Base-by-base conservation (phyloP, 92 coral and sea anemone genomes). In the Muricea muricata region DNA sequence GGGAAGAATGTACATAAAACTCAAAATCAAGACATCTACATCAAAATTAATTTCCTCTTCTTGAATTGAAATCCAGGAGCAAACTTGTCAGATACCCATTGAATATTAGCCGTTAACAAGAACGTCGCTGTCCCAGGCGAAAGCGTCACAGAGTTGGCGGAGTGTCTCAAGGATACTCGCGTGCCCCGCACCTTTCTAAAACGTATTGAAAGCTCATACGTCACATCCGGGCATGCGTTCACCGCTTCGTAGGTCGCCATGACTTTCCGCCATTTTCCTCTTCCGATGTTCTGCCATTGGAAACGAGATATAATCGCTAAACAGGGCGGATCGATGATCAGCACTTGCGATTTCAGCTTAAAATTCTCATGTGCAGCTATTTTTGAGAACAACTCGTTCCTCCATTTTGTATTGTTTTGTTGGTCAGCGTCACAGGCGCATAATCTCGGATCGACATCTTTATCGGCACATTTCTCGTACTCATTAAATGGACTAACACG, bases 401-500 rank as follows among this genome's bases (percentile, higher is more conserved):
- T 45, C 70, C 54, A 78, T 24, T 24, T 3, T 25, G 46, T 29
- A 8, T 57, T 57, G 31, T 34, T 56, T 35, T 12, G 21, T 15
- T 78, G 18, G 13, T 56, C 46, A 12, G n/a, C 4, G 23, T 78
- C 31, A 78, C 99, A 97, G 61, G 99, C 91, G 93, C 99, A 97
- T 10, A 93, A 89, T 80, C 84, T 82, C 25, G 94, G 73, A 56
- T 97, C 94, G 29, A 97, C 98, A 29, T 82, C 89, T 39, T 80
- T 87, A 37, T 97, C 99, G 54, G 83, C 90, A 84, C 99, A 97
- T 55, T 81, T 79, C 61, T 94, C 87, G 86, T 97, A 97, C 81
- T 71, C 88, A 73, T 93, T 89, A 67, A 92, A 97, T 31, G 87
- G 82, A 41, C 98, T 97, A 7, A 97, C 80, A 14, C 99, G 93